phyloP scores from a whole-genome alignment of 2,888 invertebrate species.

The Spisula subtruncata region DNA sequence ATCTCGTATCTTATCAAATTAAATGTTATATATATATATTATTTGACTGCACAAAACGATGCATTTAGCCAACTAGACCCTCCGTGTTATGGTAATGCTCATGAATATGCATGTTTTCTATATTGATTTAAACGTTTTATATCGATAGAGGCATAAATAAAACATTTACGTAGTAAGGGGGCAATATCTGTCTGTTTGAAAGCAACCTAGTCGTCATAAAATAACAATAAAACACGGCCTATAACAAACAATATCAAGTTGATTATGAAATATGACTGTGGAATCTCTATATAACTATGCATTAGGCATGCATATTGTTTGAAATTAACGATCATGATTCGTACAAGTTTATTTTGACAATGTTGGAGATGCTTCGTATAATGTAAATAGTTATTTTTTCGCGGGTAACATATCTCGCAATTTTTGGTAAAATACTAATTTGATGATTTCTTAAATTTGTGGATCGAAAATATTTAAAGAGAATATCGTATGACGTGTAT shows the following conservation, averaged over 20 bases:
- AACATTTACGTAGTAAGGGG: neutral
- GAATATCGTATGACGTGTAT: too few species aligned
- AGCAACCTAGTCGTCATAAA: conserved; percentile 1
- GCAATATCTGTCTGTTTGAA: neutral
- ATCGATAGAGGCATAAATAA: neutral
- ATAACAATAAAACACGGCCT: neutral
- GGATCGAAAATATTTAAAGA: too few species aligned
- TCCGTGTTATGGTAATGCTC: conserved; percentile 5
- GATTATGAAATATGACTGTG: neutral
- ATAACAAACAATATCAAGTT: neutral
- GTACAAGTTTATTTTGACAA: too few species aligned
- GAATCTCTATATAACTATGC: neutral
- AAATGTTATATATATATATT: conserved; percentile 15
- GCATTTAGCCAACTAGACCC: conserved; percentile 5
- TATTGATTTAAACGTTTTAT: conserved; percentile 27
- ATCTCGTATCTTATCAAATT: neutral
- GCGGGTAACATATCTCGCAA: too few species aligned
- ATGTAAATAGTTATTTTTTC: too few species aligned
- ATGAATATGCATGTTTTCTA: conserved; percentile 14
- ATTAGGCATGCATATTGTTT: neutral
- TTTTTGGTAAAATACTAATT: too few species aligned
- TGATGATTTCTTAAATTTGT: too few species aligned
- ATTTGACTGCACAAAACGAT: conserved; percentile 15
- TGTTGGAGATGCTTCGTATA: too few species aligned
- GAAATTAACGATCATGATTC: neutral